Evolutionary conservation across 2,113 vertebrate genomes (phyloP).

Genomic region (Geococcyx californianus): DNA sequence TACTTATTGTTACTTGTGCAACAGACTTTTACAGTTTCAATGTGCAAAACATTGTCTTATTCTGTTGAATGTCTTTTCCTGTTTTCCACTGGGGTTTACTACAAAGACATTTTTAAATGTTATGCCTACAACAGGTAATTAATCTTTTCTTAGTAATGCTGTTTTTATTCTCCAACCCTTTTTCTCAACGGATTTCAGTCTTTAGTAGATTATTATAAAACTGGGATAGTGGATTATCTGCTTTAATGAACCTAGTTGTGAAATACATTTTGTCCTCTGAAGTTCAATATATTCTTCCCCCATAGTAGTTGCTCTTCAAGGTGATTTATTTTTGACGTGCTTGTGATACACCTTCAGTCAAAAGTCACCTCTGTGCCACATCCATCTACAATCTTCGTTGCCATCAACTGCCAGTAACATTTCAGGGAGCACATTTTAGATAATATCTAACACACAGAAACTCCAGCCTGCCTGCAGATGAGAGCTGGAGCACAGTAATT

Average conservation of each 20-base stretch:
- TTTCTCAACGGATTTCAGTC: not conserved
- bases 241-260: not conserved
- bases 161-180: not conserved
- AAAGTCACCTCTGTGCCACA: not conserved
- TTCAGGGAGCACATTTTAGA: not conserved
- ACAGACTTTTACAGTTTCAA: not conserved
- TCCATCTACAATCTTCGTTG: not conserved
- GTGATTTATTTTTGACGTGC: not conserved
- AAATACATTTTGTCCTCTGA: not conserved
- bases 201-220: not conserved
- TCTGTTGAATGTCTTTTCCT: not conserved
- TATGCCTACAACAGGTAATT: not conserved
- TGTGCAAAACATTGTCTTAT: not conserved
- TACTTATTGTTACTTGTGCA: not conserved
- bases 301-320: not conserved
- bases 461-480: not conserved
- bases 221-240: not conserved
- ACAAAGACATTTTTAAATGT: not conserved
- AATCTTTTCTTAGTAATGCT: not conserved
- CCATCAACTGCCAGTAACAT: not conserved
- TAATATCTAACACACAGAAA: not conserved
- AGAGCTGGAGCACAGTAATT: not conserved
- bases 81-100: not conserved
- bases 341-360: not conserved
- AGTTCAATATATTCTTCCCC: not conserved